Percentiles rank a stretch among this genome's conserved stretches.
phyloP scores from a whole-genome alignment of 1,140 invertebrate species.

The Stegodyphus dumicola region DNA sequence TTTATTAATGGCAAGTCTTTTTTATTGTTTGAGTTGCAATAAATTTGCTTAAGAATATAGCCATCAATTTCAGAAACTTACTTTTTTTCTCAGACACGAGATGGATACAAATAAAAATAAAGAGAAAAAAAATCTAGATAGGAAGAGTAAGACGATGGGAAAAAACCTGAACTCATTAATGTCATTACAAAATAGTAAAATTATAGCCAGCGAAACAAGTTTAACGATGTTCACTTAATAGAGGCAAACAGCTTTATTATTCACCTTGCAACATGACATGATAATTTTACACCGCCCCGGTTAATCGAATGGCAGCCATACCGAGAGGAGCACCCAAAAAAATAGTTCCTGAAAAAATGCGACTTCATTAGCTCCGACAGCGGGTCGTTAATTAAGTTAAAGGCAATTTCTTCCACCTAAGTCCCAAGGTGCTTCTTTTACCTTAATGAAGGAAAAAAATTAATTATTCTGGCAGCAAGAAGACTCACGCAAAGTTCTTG shows the following conservation, averaged over 20 bases:
- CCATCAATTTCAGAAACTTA: neutral
- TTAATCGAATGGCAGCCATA: neutral
- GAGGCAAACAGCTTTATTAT: neutral
- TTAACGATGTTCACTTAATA: neutral
- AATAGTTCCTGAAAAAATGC: neutral
- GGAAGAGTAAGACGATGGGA: neutral
- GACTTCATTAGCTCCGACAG: neutral
- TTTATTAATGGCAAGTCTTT: too few species aligned
- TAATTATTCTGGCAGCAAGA: neutral
- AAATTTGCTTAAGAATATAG: neutral
- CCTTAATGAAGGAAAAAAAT: neutral
- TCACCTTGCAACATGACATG: neutral
- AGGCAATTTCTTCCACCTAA: neutral
- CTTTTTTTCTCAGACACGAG: neutral
- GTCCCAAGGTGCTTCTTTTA: neutral
- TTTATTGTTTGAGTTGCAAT: neutral
- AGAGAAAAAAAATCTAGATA: neutral
- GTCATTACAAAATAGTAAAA: constrained; percentile 1
- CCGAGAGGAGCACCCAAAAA: neutral
- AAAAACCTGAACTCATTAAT: neutral
- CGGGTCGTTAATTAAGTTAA: neutral
- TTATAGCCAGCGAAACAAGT: neutral
- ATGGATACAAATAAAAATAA: neutral
- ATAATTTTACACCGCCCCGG: neutral
- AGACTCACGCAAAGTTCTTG: neutral